Percentiles rank a stretch among this genome's conserved stretches.
Evolutionary conservation across 35 echinoderm and acorn worm species (phyloP).

Genomic region (Amphiura filiformis): DNA sequence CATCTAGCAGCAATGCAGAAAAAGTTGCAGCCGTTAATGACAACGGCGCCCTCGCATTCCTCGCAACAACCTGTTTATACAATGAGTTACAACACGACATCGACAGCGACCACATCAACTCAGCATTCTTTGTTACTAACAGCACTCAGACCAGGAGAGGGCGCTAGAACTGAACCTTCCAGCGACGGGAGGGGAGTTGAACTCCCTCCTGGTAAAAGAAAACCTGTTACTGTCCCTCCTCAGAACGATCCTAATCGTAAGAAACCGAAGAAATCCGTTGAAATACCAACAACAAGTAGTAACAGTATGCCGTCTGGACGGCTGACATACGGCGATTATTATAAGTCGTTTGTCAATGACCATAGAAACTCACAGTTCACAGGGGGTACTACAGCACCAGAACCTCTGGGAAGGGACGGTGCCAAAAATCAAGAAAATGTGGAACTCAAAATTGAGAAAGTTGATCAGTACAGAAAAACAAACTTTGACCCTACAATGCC

Average conservation of each 20-base stretch:
- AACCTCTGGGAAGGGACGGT: constrained; percentile 15
- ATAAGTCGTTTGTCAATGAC: constrained; percentile 20
- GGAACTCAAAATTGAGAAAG: constrained; percentile 98
- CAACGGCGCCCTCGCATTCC: not conserved
- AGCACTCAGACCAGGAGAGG: constrained; percentile 73
- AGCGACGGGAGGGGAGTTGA: constrained; percentile 10
- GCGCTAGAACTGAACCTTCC: not conserved
- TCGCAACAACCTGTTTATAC: constrained; percentile 3
- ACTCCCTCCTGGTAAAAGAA: constrained; percentile 41
- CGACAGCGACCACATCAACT: constrained; percentile 31
- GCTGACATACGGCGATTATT: constrained; percentile 9
- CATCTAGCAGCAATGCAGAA: constrained; percentile 72
- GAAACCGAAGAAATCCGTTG: constrained; percentile 11
- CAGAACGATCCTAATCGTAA: not conserved
- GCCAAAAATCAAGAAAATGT: constrained; percentile 84
- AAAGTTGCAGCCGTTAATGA: not conserved
- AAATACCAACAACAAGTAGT: not conserved
- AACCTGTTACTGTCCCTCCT: constrained; percentile 34
- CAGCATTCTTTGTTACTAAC: constrained; percentile 87
- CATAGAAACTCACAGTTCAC: constrained; percentile 35
- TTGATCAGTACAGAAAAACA: constrained; percentile 77
- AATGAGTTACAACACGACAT: constrained; percentile 4
- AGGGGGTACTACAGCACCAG: constrained; percentile 31
- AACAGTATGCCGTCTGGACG: not conserved
- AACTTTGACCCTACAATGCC: constrained; percentile 19